Evolutionary conservation across 2,888 invertebrate species (phyloP), one percentile per base, ranked within the genome.

Genomic region (Brachyopa scutellaris): DNA sequence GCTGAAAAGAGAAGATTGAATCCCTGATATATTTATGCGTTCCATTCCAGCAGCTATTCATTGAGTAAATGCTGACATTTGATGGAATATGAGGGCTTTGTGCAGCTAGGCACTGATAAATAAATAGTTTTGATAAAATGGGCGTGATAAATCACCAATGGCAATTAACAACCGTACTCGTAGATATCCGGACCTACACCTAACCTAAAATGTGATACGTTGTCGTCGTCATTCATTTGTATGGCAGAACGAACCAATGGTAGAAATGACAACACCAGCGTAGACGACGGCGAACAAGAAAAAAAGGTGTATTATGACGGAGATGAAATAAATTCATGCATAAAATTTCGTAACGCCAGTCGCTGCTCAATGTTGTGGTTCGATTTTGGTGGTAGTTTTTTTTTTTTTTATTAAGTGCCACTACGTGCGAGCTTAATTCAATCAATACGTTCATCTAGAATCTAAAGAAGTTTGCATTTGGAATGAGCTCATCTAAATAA

Each of bases 131-230:
- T 40, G 51, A 59, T 82, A 67, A 77, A 82, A 77, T 76, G 82
- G 82, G 82, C 82, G 82, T 82, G 80, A 57, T 70, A 55, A 62
- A 64, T 69, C 13, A 13, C 3, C 9, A 31, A 42, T 67, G 61
- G 29, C 23, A 42, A 29, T 57, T 23, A 36, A 19, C n/a, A 29
- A 59, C 31, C 31, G n/a, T n/a, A n/a, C n/a, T n/a, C n/a, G n/a
- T 59, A 51, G 74, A 45, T 66, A 61, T 61, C n/a, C n/a, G n/a
- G n/a, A n/a, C n/a, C 38, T 49, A 61, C 33, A 82, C 69, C 77
- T 78, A 83, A 83, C 70, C 80, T 80, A 59, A 80, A 80, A 64
- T n/a, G n/a, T 38, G 23, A 53, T 69, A 26, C 53, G 67, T 62
- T 62, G 72, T 61, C 69, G 67, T 67, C 70, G 49, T 70, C 53